Evolutionary conservation across 2,888 invertebrate species (phyloP), one percentile per base, ranked within the genome.

Genomic region (Patella ulyssiponensis): DNA sequence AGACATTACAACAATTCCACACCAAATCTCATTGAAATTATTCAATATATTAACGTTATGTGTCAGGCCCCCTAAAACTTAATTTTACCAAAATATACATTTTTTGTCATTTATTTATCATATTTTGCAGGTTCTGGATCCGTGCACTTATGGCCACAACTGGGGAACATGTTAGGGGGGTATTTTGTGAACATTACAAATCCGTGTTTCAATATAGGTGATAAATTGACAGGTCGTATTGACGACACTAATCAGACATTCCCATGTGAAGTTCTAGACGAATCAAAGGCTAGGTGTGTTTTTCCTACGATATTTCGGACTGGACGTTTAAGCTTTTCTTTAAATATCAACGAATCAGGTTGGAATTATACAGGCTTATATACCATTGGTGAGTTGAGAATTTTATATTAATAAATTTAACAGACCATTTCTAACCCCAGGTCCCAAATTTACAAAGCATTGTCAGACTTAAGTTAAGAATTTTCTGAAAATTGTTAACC

Each of bases 151-250:
- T 72, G 17, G 0, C 88, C 87, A 4, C 71, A 74, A 15, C 77
- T 51, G 3, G 83, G 83, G 5, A 79, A 79, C 17, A 88, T 88
- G 87, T 77, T 89, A 52, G 87, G 88, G 3, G 82, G 85, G 4
- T 79, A 84, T 70, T 80, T 77, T 20, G 79, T 89, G 15, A 51
- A 33, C 15, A 78, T 88, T 58, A 80, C 74, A 4, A 88, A 88
- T 9, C 87, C 86, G 11, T 89, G 89, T 81, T 83, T 86, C 51
- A 74, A 74, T 23, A 23, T 71, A 52, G 76, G 76, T 17, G 72
- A 74, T 9, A 74, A 56, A 3, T 78, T 86, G 20, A 72, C 27
- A 20, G 87, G 83, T 9, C 75, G 83, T 14, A 80, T 87, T 54
- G 73, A 74, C 69, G 84, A 86, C 75, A 71, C 82, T 9, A 81